A percentile compares a stretch with the other conserved stretches of the same genome.
Conservation (phyloP, 2,797 vertebrate genomes). For the Poecilia picta region DNA sequence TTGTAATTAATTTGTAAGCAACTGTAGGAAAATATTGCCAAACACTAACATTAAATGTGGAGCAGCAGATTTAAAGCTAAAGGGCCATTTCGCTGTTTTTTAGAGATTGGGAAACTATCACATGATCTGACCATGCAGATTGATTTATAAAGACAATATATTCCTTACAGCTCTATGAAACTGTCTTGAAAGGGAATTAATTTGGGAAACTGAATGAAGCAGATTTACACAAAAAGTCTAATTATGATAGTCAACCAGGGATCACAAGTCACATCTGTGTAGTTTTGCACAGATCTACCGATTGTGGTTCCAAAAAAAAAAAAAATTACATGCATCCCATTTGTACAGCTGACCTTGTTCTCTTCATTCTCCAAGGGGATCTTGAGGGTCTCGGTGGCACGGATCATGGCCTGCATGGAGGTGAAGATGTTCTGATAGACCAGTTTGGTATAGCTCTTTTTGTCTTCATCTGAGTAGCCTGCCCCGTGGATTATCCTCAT, state of each 20-base stretch:
- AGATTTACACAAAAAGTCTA: background rate
- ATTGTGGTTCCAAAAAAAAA: background rate
- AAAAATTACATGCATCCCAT: background rate
- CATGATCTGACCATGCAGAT: background rate
- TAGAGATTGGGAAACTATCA: background rate
- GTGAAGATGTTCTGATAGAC: constrained; percentile 99
- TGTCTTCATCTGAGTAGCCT: constrained; percentile 98
- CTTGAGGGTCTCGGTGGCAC: constrained; percentile 94
- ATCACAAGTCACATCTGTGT: background rate
- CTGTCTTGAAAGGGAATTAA: background rate
- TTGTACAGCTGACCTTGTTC: constrained; percentile 88
- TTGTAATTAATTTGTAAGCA: background rate
- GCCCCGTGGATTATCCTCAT: constrained; percentile 99
- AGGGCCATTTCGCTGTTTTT: background rate
- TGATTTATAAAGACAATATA: background rate
- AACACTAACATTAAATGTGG: background rate
- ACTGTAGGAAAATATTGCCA: background rate
- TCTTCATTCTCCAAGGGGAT: constrained; percentile 94
- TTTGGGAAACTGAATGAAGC: background rate
- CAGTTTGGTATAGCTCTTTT: constrained; percentile 95
- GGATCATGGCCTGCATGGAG: constrained; percentile 99
- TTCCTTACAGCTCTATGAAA: background rate
- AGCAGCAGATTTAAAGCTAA: background rate
- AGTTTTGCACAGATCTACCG: background rate
- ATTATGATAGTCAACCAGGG: background rate